Conservation (phyloP, 64 coral and sea anemone species). For the Acropora yongei region DNA sequence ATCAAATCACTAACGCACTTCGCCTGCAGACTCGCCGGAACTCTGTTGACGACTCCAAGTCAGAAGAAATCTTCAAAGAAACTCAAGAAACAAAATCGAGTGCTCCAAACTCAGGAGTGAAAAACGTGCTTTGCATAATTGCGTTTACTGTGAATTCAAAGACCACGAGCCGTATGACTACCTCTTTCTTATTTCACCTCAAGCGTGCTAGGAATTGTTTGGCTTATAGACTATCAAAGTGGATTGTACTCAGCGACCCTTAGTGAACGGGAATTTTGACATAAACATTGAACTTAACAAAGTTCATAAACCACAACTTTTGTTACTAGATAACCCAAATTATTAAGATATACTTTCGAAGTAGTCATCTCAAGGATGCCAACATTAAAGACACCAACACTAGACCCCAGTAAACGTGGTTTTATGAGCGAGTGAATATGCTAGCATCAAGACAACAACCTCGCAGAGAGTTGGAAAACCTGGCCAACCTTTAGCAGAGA, state of each 20-base stretch:
- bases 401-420: slow-evolving; percentile 31
- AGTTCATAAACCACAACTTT: slow-evolving; percentile 47
- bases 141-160: no score
- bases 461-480: slow-evolving; percentile 34
- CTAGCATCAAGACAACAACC: slow-evolving; percentile 25
- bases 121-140: background rate
- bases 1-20: background rate
- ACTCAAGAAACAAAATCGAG: background rate
- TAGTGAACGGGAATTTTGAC: slow-evolving; percentile 22
- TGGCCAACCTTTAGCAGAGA: slow-evolving; percentile 44
- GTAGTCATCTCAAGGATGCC: slow-evolving; percentile 31
- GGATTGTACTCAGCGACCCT: slow-evolving; percentile 27
- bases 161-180: background rate
- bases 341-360: slow-evolving; percentile 8
- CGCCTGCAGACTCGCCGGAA: background rate
- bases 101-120: background rate
- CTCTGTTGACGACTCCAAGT: background rate
- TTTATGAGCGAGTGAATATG: slow-evolving; percentile 42
- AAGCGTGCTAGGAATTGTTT: slow-evolving; percentile 44
- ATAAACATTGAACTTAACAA: slow-evolving; percentile 48
- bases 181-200: slow-evolving; percentile 1
- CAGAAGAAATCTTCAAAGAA: slow-evolving; percentile 36
- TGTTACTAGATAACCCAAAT: slow-evolving; percentile 51
- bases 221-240: slow-evolving; percentile 38
- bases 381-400: slow-evolving; percentile 37